These are phyloP conservation scores for Camponotus vicinus DNA, from an alignment of 1,140 invertebrate species.

Conservation along the genomic window DNA sequence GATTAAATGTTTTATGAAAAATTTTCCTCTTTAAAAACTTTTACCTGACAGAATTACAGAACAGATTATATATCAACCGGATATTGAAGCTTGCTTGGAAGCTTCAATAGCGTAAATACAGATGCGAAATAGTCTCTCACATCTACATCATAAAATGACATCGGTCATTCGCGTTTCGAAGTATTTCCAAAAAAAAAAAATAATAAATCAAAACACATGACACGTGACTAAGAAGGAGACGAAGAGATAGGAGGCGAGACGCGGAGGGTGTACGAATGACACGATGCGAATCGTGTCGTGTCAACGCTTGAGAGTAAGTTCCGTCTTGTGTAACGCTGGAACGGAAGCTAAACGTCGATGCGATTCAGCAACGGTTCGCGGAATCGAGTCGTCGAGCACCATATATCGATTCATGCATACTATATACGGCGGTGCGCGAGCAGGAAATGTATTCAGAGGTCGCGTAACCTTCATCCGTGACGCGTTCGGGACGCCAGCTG, in stretches of 20 bases:
- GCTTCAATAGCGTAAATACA: background rate
- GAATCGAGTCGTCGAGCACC: slow-evolving; percentile 52
- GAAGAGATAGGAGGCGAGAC: background rate
- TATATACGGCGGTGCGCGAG: slow-evolving; percentile 32
- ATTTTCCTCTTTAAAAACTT: slow-evolving; percentile 10
- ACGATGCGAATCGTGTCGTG: slow-evolving; percentile 19
- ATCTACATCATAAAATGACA: slow-evolving; percentile 16
- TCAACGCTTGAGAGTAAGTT: slow-evolving; percentile 47
- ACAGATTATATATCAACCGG: background rate
- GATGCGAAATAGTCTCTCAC: background rate
- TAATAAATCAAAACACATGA: slow-evolving; percentile 36
- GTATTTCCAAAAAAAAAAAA: background rate
- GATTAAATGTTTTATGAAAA: background rate
- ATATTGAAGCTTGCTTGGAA: too few species aligned
- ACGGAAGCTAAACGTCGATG: slow-evolving; percentile 47
- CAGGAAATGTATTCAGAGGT: slow-evolving; percentile 76
- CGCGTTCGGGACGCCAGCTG: slow-evolving; percentile 68
- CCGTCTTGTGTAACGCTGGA: slow-evolving; percentile 34
- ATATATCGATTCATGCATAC: slow-evolving; percentile 65
- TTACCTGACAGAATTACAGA: background rate
- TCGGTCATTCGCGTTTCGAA: slow-evolving; percentile 8
- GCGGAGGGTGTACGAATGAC: slow-evolving; percentile 17
- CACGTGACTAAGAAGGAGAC: background rate
- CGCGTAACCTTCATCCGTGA: slow-evolving; percentile 71
- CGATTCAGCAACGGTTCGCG: slow-evolving; percentile 55